phyloP scores from a whole-genome alignment of 1,140 invertebrate genomes.

The Ridgeia piscesae region DNA sequence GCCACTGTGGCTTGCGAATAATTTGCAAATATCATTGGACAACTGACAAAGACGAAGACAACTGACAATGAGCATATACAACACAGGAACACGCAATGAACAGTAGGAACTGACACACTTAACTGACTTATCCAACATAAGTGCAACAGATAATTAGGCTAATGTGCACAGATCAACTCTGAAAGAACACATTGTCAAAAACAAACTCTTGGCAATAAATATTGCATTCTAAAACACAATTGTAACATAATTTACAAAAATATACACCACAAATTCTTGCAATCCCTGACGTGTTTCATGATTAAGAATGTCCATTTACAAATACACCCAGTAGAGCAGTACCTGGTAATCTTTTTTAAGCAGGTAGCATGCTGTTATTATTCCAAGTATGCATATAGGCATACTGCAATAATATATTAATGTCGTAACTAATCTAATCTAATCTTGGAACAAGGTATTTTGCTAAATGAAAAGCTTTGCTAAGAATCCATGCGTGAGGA shows the following conservation, averaged over 20 bases:
- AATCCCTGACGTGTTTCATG: too few relatives aligned
- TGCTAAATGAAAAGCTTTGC: too few relatives aligned
- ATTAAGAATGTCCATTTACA: neutral
- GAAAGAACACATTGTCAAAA: neutral
- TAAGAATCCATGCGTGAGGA: too few relatives aligned
- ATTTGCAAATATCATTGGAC: neutral
- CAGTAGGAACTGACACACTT: neutral
- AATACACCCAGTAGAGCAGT: neutral
- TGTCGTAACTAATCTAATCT: neutral
- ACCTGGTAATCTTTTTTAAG: neutral
- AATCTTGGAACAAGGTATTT: too few relatives aligned
- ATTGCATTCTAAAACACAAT: neutral
- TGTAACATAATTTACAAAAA: neutral
- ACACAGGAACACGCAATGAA: neutral
- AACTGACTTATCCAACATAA: neutral
- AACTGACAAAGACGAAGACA: neutral
- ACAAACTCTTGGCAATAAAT: neutral
- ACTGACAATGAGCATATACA: neutral
- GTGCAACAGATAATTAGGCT: neutral
- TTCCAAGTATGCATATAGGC: neutral
- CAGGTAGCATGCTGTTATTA: neutral
- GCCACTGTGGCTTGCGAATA: neutral
- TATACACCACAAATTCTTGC: neutral
- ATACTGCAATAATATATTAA: conserved; percentile 6
- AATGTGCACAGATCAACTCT: neutral